Conservation (phyloP, 2,888 invertebrate genomes). For the Thecophora atra region DNA sequence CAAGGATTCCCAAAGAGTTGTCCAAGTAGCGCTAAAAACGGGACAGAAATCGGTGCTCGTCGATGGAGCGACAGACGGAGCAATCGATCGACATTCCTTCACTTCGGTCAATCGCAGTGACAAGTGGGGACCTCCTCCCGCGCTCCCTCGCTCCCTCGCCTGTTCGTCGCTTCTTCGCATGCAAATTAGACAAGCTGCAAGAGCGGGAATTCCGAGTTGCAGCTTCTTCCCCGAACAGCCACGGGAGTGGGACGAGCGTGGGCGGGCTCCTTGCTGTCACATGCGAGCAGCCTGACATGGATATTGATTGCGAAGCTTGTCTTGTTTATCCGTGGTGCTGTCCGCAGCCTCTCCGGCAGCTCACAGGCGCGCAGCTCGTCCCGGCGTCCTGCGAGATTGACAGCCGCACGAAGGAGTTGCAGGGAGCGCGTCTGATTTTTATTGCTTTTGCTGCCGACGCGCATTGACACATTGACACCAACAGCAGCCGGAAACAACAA, state of each 20-base stretch:
- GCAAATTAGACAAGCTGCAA: slow-evolving; percentile 46
- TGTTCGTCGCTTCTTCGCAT: slow-evolving; percentile 41
- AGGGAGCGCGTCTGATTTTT: slow-evolving; percentile 64
- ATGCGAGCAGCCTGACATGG: slow-evolving; percentile 2
- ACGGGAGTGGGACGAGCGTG: not conserved
- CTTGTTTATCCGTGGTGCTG: slow-evolving; percentile 21
- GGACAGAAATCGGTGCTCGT: not conserved
- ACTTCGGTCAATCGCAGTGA: slow-evolving; percentile 61
- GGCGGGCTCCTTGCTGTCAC: slow-evolving; percentile 4
- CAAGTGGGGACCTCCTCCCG: slow-evolving; percentile 43
- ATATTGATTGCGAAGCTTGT: slow-evolving; percentile 34
- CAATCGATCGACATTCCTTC: slow-evolving; percentile 50
- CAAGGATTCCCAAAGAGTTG: slow-evolving; percentile 6
- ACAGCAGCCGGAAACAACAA: not conserved
- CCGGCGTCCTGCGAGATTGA: slow-evolving; percentile 43
- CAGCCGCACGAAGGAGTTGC: slow-evolving; percentile 52
- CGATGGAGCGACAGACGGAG: slow-evolving; percentile 1
- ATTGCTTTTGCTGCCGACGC: slow-evolving; percentile 61
- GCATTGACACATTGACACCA: slow-evolving; percentile 50
- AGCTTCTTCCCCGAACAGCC: no score
- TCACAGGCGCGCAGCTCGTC: not conserved
- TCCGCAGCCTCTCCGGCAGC: slow-evolving; percentile 5
- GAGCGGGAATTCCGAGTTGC: slow-evolving; percentile 54
- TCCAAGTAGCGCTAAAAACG: slow-evolving; percentile 3
- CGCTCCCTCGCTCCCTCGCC: not conserved